phyloP scores from a whole-genome alignment of 1,140 invertebrate species.

The Paraescarpia echinospica region DNA sequence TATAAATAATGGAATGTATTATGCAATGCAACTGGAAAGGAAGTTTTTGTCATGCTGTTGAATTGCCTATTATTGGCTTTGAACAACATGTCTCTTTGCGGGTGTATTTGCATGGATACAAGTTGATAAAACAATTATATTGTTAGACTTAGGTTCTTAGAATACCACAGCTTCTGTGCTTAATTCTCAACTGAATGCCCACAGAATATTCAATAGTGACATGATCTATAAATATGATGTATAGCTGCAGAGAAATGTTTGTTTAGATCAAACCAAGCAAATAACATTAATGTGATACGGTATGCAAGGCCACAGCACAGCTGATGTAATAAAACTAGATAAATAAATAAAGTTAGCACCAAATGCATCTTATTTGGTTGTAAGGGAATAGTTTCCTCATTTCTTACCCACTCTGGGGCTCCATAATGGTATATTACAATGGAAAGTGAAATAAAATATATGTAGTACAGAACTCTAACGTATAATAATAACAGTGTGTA shows the following conservation, averaged over 20 bases:
- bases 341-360: no score
- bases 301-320: not conserved
- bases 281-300: no score
- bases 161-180: not conserved
- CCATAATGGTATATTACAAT: no score
- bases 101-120: not conserved
- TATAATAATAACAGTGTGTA: no score
- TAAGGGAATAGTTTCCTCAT: no score
- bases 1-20: not conserved
- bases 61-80: not conserved
- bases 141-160: no score
- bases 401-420: no score
- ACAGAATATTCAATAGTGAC: not conserved
- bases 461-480: no score
- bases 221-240: not conserved
- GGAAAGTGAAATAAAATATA: no score
- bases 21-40: not conserved
- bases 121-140: not conserved
- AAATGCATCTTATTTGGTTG: no score
- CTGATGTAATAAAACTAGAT: no score
- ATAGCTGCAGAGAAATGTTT: not conserved
- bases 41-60: not conserved
- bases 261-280: no score
- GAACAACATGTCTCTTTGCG: not conserved
- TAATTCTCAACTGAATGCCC: not conserved